Base-by-base conservation (phyloP, 2,888 invertebrate genomes). In the Stratiomys singularior region DNA sequence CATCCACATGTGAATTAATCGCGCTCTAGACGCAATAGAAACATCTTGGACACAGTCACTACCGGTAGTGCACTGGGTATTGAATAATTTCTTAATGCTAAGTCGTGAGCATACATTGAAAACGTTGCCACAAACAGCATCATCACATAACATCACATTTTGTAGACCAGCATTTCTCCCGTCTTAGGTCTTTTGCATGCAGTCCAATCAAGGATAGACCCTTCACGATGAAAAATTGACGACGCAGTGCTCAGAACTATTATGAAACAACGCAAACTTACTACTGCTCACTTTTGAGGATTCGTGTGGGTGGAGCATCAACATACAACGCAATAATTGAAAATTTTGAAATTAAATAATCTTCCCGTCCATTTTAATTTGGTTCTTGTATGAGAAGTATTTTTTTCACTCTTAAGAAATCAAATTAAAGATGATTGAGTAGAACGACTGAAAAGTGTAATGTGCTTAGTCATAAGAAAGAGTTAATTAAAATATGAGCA, bases 261-360 rank as follows among this genome's bases (percentile, higher is more conserved):
- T 37, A 37, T 9, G 9, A 37, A 3, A 37, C 37, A 37, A 37
- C 37, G 37, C 37, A 37, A 37, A 37, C 9, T 9, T 9, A 37
- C 37, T 37, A 37, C 37, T 9, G 9, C 3, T 5, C 3, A 37
- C 37, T 37, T 9, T 37, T 37, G 9, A 37, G 37, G 37, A 60
- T 21, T 5, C n/a, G 28, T 11, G 64, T 64, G 30, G 64, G 60
- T 18, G 21, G 23, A 11, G 25, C 23, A n/a, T n/a, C n/a, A 15
- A 60, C 3, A 37, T 37, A 64, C 28, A 30, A 30, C 64, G 30
- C 18, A 64, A 64, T 64, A 64, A 64, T 64, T 64, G n/a, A 28
- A 64, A 64, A 64, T 64, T 37, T 64, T 27, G 30, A 64, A 64
- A 30, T 64, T 64, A 64, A 64, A 11, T 64, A 30, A 64, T 64